Base-by-base conservation (phyloP, 2,797 vertebrate species). In the Parauchenoglanis punctatus region DNA sequence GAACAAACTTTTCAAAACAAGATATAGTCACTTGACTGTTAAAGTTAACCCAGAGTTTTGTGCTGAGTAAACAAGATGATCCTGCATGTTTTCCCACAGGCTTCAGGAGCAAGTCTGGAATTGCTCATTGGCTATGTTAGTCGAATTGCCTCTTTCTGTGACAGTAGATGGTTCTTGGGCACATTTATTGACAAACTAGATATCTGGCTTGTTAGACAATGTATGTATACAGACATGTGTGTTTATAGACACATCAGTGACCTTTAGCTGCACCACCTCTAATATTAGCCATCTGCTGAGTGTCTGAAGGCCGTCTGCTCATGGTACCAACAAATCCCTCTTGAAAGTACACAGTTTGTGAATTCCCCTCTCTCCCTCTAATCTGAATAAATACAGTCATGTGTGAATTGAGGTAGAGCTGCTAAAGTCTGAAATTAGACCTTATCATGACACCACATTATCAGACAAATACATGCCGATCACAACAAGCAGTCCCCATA, bases 281-380 rank as follows among this genome's bases (percentile, higher is more conserved):
- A 94, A 95, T 93, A 94, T 94, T 95, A 95, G 92, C 85, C 86
- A 92, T 94, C 95, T 93, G 93, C 91, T 94, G 94, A 94, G 93
- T 87, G 91, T 88, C 83, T 78, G 87, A 77, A 84, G 85, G 84
- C 84, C 35, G 89, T 92, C 93, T 91, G 92, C 77, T 73, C 35
- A 59, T 52, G 85, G 70, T 85, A 54, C 81, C 75, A 80, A 46
- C 46, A 86, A 86, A 75, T 40, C 28, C 15, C 63, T 86, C 81
- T 81, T 35, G 31, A 82, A 68, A 81, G 86, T 70, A 90, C 84
- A 81, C 85, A 72, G 73, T 59, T 56, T 85, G 73, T 87, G 84
- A 90, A 90, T 78, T 54, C 84, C 78, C 86, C 84, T 54, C n/a
- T 70, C 46, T 85, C 82, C 31, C 6, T 52, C 44, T 67, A 70